A percentile compares a stretch with the other conserved stretches of the same genome.
Evolutionary conservation across 2,888 invertebrate genomes (phyloP).

Genomic region (Drosophila silvestris): DNA sequence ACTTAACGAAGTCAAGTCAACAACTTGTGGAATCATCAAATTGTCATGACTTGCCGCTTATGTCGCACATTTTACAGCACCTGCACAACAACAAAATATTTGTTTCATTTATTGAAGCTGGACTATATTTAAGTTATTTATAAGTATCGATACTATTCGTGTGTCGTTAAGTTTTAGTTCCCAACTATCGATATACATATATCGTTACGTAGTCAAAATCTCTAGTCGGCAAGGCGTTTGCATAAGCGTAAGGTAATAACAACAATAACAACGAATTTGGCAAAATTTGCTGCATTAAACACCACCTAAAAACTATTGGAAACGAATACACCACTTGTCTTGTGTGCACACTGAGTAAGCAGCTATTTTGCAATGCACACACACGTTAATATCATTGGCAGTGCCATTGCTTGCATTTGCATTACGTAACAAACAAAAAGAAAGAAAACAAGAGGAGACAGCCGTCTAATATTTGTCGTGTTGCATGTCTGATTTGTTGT

Average conservation of each 20-base stretch:
- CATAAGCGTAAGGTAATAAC: slow-evolving; percentile 71
- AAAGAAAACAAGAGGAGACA: slow-evolving; percentile 8
- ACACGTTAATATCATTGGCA: not conserved
- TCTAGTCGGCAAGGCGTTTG: slow-evolving; percentile 49
- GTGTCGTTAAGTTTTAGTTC: not conserved
- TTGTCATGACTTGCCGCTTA: not conserved
- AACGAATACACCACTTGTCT: slow-evolving; percentile 9
- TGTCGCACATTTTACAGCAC: not conserved
- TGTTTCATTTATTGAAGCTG: not conserved
- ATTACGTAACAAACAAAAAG: slow-evolving; percentile 64
- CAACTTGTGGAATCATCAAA: not conserved
- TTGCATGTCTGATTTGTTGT: slow-evolving; percentile 31
- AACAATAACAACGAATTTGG: slow-evolving; percentile 62
- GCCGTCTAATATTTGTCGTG: not conserved
- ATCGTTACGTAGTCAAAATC: slow-evolving; percentile 21
- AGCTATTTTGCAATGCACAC: slow-evolving; percentile 1
- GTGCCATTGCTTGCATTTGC: slow-evolving; percentile 21
- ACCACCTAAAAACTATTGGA: not conserved
- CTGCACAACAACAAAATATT: not conserved
- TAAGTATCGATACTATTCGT: not conserved
- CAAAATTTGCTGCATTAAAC: slow-evolving; percentile 24
- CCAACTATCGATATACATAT: slow-evolving; percentile 4
- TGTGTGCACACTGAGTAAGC: slow-evolving; percentile 37
- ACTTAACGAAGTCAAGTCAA: not conserved
- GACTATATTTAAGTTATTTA: not conserved